Conservation (phyloP, 2,888 invertebrate genomes). For the Pollenia labialis region DNA sequence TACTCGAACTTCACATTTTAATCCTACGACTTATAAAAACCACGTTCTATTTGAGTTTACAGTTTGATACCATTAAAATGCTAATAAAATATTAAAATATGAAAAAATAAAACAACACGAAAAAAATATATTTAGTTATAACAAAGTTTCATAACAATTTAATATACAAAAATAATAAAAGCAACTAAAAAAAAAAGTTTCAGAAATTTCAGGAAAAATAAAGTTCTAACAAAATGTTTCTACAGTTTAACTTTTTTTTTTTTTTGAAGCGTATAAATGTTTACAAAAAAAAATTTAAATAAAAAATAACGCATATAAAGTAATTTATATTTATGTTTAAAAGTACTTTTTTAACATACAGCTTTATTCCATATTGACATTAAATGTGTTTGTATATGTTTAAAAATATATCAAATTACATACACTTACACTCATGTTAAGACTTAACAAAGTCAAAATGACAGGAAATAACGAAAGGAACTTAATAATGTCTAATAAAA, state of each 20-base stretch:
- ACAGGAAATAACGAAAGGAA: neutral
- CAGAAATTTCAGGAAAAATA: slow-evolving; percentile 12
- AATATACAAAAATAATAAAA: slow-evolving; percentile 50
- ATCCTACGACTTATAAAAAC: slow-evolving; percentile 49
- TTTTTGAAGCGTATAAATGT: slow-evolving; percentile 45
- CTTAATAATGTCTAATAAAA: neutral
- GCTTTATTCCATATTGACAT: slow-evolving; percentile 27
- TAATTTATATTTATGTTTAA: slow-evolving; percentile 70
- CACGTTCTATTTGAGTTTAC: slow-evolving; percentile 48
- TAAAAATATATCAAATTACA: neutral
- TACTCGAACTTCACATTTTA: neutral
- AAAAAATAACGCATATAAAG: slow-evolving; percentile 44
- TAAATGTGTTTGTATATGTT: neutral
- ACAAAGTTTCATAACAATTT: slow-evolving; percentile 51
- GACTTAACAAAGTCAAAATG: slow-evolving; percentile 3
- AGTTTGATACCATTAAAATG: slow-evolving; percentile 47
- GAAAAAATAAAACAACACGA: neutral
- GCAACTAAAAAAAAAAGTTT: slow-evolving; percentile 2
- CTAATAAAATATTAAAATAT: slow-evolving; percentile 48
- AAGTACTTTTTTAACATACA: slow-evolving; percentile 40
- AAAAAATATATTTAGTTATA: slow-evolving; percentile 1
- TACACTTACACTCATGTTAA: neutral
- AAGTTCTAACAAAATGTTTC: slow-evolving; percentile 43
- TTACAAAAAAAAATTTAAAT: slow-evolving; percentile 29
- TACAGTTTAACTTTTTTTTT: slow-evolving; percentile 11